Evolutionary conservation across 2,888 invertebrate species (phyloP), one percentile per base, ranked within the genome.

Genomic region (Antitype chi): DNA sequence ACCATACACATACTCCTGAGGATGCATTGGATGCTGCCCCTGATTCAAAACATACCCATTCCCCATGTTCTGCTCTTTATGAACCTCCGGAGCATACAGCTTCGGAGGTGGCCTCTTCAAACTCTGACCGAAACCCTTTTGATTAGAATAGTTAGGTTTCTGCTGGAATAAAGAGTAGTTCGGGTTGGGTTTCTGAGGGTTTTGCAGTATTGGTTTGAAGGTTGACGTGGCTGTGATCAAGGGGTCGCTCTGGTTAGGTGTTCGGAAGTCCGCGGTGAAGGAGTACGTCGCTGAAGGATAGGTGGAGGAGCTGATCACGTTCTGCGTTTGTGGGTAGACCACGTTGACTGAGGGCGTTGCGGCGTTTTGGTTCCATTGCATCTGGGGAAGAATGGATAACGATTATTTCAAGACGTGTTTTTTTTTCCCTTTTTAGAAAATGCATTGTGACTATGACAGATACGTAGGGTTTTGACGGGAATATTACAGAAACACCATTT

Each of bases 191-290:
- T 97, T 97, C 77, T 94, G 96, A 13, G 92, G 80, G 77, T 94
- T 95, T 76, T 97, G 94, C 64, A 97, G 93, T 0, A 97, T 90
- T 0, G 97, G 97, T 89, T 97, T 97, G 89, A 97, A 97, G 17
- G 97, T 96, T 0, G 97, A 96, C 0, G 96, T 93, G 2, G 97
- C 96, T 0, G 97, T 96, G 62, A 97, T 96, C 23, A 97, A 91
- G 0, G 97, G 97, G 32, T 97, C 96, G 15, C 97, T 97, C 88
- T 97, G 97, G 90, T 93, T 96, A 0, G 98, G 97, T 0, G 98
- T 96, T 57, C 98, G 95, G 92, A 98, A 98, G 93, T 98, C 98
- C 0, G 98, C 98, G 4, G 98, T 98, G 93, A 98, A 98, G 64
- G 98, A 98, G 90, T 98, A 98, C 0, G 98, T 98, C 52, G 98